Evolutionary conservation across 2,797 vertebrate species (phyloP).

Genomic region (Silurus aristotelis): DNA sequence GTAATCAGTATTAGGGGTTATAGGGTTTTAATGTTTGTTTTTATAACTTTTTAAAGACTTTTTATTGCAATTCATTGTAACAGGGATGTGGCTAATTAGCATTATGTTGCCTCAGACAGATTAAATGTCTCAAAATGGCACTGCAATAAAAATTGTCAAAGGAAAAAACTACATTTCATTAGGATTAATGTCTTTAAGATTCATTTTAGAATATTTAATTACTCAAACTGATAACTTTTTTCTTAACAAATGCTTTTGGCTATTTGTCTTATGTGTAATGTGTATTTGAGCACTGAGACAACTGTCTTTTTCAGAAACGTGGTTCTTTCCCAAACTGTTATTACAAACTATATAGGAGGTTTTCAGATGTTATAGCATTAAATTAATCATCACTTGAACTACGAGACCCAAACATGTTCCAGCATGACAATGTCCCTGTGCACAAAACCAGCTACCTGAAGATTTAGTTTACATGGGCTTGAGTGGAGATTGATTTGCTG

Average conservation of each 20-base stretch:
- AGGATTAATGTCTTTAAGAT: background rate
- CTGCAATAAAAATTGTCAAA: background rate
- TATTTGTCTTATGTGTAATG: background rate
- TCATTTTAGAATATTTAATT: background rate
- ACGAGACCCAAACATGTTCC: no score
- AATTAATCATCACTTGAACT: no score
- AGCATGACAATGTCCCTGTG: no score
- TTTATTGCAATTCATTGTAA: background rate
- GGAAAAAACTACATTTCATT: background rate
- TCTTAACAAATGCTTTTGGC: background rate
- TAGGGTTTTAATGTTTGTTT: background rate
- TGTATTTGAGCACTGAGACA: no score
- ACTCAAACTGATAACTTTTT: background rate
- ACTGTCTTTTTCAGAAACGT: no score
- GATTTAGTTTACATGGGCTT: no score
- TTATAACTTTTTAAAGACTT: background rate
- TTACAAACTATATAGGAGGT: no score
- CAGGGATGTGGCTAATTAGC: background rate
- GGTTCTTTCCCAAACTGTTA: no score
- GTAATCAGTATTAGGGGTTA: background rate
- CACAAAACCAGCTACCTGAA: no score
- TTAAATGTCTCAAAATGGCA: background rate
- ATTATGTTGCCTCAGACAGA: background rate
- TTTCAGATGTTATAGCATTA: no score
- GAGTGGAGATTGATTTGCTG: no score